Percentiles rank a stretch among this genome's conserved stretches.
Conservation (phyloP, 1,140 invertebrate genomes). For the Eubasilissa regina region DNA sequence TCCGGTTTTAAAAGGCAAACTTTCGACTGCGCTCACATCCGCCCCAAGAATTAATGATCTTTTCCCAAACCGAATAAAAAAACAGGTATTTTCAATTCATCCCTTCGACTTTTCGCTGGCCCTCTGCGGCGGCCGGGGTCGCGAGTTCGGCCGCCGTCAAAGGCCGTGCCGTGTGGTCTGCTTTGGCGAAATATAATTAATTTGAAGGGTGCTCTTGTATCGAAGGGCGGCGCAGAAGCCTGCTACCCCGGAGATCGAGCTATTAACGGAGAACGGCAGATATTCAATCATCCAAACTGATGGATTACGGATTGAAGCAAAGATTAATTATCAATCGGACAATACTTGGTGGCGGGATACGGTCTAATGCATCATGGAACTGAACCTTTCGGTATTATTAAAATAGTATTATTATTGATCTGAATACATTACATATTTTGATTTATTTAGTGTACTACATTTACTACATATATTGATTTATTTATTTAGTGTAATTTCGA, state of each 20-base stretch:
- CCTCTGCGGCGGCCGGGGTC: constrained; percentile 43
- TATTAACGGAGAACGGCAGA: constrained; percentile 44
- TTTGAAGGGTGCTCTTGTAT: constrained; percentile 52
- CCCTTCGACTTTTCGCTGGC: constrained; percentile 42
- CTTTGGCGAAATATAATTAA: constrained; percentile 59
- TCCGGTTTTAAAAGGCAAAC: constrained; percentile 51
- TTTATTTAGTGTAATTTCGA: too few species aligned
- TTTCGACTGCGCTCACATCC: constrained; percentile 46
- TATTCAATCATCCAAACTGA: constrained; percentile 50
- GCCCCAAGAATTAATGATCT: constrained; percentile 57
- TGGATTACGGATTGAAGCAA: constrained; percentile 43
- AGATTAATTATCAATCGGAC: constrained; percentile 34
- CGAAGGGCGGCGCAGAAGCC: constrained; percentile 27
- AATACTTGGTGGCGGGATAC: too few species aligned
- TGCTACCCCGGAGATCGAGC: constrained; percentile 25
- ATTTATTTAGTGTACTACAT: too few species aligned
- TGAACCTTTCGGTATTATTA: too few species aligned
- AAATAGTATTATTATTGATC: too few species aligned
- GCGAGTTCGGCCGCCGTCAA: constrained; percentile 33
- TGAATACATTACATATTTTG: too few species aligned
- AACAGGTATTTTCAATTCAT: constrained; percentile 59
- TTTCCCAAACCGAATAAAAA: constrained; percentile 43
- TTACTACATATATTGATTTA: too few species aligned
- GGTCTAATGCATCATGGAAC: too few species aligned
- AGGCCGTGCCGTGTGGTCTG: constrained; percentile 55